Base-by-base conservation (phyloP, 2,888 invertebrate species). In the Xylota sylvarum region DNA sequence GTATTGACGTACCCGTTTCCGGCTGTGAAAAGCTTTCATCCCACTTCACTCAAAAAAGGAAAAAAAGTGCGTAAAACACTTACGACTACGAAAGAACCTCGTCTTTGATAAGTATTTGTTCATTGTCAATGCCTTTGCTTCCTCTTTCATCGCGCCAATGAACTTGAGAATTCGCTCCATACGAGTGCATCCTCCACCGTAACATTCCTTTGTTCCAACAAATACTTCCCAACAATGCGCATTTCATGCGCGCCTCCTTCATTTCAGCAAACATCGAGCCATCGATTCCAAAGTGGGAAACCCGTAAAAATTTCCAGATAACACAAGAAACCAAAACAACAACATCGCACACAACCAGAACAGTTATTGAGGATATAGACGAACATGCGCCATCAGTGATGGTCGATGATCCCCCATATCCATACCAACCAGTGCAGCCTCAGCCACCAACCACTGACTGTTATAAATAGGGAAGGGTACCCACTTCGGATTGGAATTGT, bases 271-370 rank as follows among this genome's bases (percentile, higher is more conserved):
- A 73, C 83, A 78, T 77, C 67, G 58, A 52, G n/a, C n/a, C 77
- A 52, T 69, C 40, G 56, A 67, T 65, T 67, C 48, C 40, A 73
- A 67, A 82, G 77, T 64, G 73, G 67, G 60, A 73, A n/a, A 67
- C 62, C 67, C 84, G 69, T 69, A 79, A 50, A 77, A 74, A 79
- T 67, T 55, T 65, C 56, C 60, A 64, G 62, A 69, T 74, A 84
- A 74, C 37, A 17, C 40, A 43, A 58, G 10, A 32, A 70, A 74
- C 46, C 32, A 55, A 32, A 79, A 74, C 40, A 73, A 78, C 40
- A 79, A 48, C 65, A 65, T 37, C 60, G 69, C 74, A 84, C 84
- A 84, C 84, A 84, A 84, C 74, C 56, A 84, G 84, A 84, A 84
- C 84, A 84, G 84, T 84, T 84, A 84, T 74, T 55, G 78, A 65